These are phyloP conservation scores for Psittacula cyanocephala DNA, from an alignment of 2,113 vertebrate species.

Conservation along the genomic window DNA sequence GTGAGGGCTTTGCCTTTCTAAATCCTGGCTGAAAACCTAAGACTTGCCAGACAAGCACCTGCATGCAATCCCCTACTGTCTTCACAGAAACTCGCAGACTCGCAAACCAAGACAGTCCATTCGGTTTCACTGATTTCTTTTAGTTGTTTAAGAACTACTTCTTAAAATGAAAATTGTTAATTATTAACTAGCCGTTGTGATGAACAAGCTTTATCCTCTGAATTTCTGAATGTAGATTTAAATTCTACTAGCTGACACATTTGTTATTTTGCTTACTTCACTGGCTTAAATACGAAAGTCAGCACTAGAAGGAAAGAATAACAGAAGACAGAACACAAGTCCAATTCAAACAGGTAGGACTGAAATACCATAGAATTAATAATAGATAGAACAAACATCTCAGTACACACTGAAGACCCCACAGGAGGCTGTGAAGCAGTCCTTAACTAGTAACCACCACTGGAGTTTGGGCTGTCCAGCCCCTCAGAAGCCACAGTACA, in stretches of 20 bases:
- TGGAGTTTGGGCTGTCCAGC: background rate
- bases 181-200: background rate
- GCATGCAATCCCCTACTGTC: fast-evolving
- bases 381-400: background rate
- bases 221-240: background rate
- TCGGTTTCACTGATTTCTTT: background rate
- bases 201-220: background rate
- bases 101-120: fast-evolving
- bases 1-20: background rate
- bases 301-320: background rate
- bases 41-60: background rate
- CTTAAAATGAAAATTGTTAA: background rate
- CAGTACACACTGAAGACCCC: background rate
- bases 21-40: background rate
- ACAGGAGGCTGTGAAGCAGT: background rate
- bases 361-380: background rate
- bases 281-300: background rate
- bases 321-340: background rate
- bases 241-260: background rate
- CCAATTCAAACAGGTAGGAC: background rate
- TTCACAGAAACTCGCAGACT: background rate
- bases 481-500: background rate
- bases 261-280: background rate
- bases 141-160: background rate
- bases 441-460: background rate